These are phyloP conservation scores for Pachycephus smyrnensis DNA, from an alignment of 2,888 invertebrate species.

Conservation along the genomic window DNA sequence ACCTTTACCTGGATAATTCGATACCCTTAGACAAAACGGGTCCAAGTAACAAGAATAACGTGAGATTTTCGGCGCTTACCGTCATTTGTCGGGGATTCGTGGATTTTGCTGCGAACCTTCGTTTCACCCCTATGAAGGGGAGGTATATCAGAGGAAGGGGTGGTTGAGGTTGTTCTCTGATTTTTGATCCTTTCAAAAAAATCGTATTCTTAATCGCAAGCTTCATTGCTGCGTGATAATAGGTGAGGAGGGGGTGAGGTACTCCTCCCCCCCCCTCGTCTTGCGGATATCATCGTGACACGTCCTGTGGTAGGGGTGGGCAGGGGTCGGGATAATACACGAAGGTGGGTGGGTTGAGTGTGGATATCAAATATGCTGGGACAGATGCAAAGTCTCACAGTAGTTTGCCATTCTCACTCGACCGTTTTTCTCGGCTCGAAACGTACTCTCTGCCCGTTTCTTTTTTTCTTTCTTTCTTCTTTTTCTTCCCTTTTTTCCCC, in stretches of 20 bases:
- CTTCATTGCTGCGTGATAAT: too few species aligned
- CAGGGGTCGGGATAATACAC: conserved; percentile 14
- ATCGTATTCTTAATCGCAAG: background rate
- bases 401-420: conserved; percentile 63
- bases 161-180: background rate
- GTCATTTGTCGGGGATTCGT: background rate
- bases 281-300: background rate
- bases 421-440: conserved; percentile 35
- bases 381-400: conserved; percentile 65
- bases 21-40: background rate
- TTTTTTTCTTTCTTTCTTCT: conserved; percentile 20
- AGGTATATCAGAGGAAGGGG: background rate
- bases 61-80: background rate
- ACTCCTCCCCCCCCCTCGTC: background rate
- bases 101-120: background rate
- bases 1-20: background rate
- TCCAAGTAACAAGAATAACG: background rate
- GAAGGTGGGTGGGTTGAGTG: conserved; percentile 15
- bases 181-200: background rate
- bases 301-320: background rate
- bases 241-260: background rate
- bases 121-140: background rate
- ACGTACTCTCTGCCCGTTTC: conserved; percentile 13
- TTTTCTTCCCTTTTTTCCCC: conserved; percentile 23
- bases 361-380: conserved; percentile 63